A percentile compares a stretch with the other conserved stretches of the same genome.
Conservation (phyloP, 2,797 vertebrate genomes). For the Eremophila alpestris region DNA sequence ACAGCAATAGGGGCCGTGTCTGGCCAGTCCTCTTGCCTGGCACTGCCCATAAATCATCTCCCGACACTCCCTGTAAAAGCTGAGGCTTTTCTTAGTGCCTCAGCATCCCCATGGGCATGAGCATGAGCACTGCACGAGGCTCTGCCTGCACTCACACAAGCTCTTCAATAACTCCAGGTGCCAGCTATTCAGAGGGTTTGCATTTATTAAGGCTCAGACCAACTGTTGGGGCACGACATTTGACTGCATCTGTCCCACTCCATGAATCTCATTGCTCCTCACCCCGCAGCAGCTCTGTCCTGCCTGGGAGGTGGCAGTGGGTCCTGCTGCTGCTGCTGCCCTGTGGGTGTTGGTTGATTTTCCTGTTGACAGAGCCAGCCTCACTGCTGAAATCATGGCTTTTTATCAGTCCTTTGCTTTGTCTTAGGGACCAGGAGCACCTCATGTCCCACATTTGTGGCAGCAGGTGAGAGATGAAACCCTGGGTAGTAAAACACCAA, state of each 20-base stretch:
- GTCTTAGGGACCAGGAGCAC: not conserved
- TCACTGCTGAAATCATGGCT: not conserved
- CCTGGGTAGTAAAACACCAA: not conserved
- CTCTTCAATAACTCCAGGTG: not conserved
- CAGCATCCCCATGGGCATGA: not conserved
- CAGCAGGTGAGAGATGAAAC: not conserved
- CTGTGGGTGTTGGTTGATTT: accelerated
- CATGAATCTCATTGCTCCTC: not conserved
- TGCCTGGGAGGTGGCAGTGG: accelerated
- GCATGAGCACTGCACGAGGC: not conserved
- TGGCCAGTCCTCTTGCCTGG: slow-evolving; percentile 1
- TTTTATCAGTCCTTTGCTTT: not conserved
- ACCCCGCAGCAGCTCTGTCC: accelerated
- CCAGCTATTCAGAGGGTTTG: not conserved
- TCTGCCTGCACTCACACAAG: not conserved
- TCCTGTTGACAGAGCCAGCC: not conserved
- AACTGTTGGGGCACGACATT: not conserved
- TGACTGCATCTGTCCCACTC: not conserved
- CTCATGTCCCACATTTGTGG: accelerated
- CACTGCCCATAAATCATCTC: slow-evolving; percentile 70
- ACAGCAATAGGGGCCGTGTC: not conserved
- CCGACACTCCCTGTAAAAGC: slow-evolving; percentile 48
- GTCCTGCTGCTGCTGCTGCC: not conserved
- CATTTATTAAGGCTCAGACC: not conserved
- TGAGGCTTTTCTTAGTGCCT: slow-evolving; percentile 1